These are phyloP conservation scores for Acanthopleura granulata DNA, from an alignment of 2,888 invertebrate genomes.

Conservation along the genomic window DNA sequence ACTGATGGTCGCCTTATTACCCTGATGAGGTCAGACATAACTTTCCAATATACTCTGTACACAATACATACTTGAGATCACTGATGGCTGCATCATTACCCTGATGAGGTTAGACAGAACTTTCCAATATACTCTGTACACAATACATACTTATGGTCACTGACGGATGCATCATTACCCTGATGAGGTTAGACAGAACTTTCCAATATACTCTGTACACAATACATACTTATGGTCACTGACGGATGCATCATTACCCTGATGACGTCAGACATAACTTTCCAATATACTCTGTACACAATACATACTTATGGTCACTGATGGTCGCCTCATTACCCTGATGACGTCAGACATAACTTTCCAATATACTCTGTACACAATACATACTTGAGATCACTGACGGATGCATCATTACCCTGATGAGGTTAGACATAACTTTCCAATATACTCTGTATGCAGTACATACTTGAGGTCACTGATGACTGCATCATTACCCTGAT, in stretches of 20 bases:
- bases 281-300: too few species aligned
- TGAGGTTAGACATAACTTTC: too few species aligned
- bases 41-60: too few species aligned
- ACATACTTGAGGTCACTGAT: conserved; percentile 63
- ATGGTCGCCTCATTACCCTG: conserved; percentile 64
- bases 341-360: too few species aligned
- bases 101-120: too few species aligned
- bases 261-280: too few species aligned
- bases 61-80: conserved; percentile 59
- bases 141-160: conserved; percentile 61
- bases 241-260: conserved; percentile 63
- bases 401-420: conserved; percentile 63
- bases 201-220: too few species aligned
- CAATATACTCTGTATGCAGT: too few species aligned
- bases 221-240: conserved; percentile 61
- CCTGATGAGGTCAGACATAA: too few species aligned
- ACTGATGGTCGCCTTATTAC: conserved; percentile 61
- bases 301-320: conserved; percentile 61
- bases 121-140: too few species aligned
- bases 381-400: conserved; percentile 63
- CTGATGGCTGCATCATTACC: conserved; percentile 63
- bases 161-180: conserved; percentile 62
- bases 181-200: too few species aligned
- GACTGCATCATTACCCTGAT: conserved; percentile 65
- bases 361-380: too few species aligned